Conservation (phyloP, 2,113 vertebrate genomes). For the Mellivora capensis region DNA sequence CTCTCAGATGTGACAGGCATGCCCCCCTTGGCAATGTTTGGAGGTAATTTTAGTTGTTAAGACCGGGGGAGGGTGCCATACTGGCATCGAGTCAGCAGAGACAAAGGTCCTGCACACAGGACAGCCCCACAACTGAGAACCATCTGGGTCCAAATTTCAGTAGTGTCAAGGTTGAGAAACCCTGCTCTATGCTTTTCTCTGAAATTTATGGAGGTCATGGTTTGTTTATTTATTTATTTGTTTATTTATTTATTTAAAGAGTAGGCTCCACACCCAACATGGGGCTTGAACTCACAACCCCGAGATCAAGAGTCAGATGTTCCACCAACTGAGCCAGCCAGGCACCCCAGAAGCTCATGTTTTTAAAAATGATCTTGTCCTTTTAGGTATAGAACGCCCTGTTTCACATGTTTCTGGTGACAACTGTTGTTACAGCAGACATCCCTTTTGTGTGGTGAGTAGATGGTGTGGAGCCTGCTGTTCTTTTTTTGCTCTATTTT, state of each 20-base stretch:
- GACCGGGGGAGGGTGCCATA: not conserved
- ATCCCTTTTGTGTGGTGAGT: conserved; percentile 43
- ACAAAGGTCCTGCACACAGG: not conserved
- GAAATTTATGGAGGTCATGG: not conserved
- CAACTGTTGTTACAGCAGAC: not conserved
- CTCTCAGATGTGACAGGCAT: not conserved
- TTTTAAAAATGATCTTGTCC: not conserved
- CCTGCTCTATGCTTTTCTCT: not conserved
- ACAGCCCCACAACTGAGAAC: accelerated
- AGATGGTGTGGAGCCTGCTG: accelerated
- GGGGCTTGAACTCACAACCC: not conserved
- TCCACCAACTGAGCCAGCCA: not conserved
- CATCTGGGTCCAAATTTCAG: not conserved
- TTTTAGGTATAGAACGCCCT: not conserved
- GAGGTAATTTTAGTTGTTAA: not conserved
- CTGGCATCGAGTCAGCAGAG: not conserved
- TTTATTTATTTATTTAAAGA: not conserved
- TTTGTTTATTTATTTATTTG: not conserved
- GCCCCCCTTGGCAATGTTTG: not conserved
- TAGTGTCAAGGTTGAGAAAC: not conserved
- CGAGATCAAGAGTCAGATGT: not conserved
- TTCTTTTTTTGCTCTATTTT: not conserved
- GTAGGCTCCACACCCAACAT: not conserved
- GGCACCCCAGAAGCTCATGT: not conserved
- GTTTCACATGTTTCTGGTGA: conserved; percentile 55